Percentiles rank a stretch among this genome's conserved stretches.
These are phyloP conservation scores for Streblospio benedicti DNA, from an alignment of 1,140 invertebrate genomes.

Conservation along the genomic window DNA sequence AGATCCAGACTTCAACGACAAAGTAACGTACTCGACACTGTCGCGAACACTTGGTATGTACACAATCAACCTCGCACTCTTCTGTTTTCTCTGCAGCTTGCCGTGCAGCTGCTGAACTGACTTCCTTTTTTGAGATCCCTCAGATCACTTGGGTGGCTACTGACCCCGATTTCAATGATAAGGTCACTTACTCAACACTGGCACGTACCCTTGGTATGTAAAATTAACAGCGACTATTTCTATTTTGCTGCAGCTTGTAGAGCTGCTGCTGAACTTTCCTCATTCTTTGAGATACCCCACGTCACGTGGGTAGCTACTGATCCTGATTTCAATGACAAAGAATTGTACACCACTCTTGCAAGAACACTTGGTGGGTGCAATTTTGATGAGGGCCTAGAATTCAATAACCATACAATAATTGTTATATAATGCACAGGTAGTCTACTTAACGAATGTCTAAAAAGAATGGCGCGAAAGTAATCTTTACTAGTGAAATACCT, in stretches of 20 bases:
- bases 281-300: constrained; percentile 16
- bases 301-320: constrained; percentile 18
- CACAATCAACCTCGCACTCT: too few relatives aligned
- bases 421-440: too few relatives aligned
- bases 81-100: constrained; percentile 9
- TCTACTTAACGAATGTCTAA: too few relatives aligned
- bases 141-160: constrained; percentile 18
- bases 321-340: constrained; percentile 13
- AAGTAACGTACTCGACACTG: constrained; percentile 7
- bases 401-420: too few relatives aligned
- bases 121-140: constrained; percentile 16
- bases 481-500: too few relatives aligned
- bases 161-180: constrained; percentile 14
- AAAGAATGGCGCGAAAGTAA: too few relatives aligned
- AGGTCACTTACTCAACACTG: constrained; percentile 5
- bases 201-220: constrained; percentile 7
- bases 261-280: constrained; percentile 12
- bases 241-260: constrained; percentile 8
- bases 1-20: constrained; percentile 13
- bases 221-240: constrained; percentile 1
- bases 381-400: neutral
- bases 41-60: constrained; percentile 6
- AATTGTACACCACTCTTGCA: constrained; percentile 2
- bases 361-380: constrained; percentile 7
- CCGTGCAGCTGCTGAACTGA: constrained; percentile 9